Evolutionary conservation across 2,113 vertebrate species (phyloP), one percentile per base, ranked within the genome.

Genomic region (Oryzias melastigma): DNA sequence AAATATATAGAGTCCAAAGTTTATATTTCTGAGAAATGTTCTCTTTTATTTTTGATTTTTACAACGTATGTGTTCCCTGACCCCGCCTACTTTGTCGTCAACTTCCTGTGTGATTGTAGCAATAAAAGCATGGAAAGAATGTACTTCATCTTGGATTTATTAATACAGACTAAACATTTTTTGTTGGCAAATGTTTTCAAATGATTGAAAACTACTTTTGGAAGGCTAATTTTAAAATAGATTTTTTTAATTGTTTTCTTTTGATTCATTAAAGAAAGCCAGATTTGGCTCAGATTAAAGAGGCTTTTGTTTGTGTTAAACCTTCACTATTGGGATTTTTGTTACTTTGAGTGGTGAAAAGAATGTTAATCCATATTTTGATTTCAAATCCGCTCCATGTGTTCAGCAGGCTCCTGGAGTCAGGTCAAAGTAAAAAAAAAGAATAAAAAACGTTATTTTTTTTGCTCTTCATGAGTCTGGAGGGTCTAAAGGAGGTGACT

Each of bases 321-420:
- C 22, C 27, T 40, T 41, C 14, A 49, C 14, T 18, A 22, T 47
- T n/a, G 0, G 18, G 20, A 57, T 58, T 10, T 35, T 14, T 17
- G 18, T 52, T 44, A 14, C 49, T 68, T 49, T 29, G 18, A 20
- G 19, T n/a, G 27, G n/a, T 48, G n/a, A 59, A 47, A 52, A 17
- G n/a, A 6, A 51, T 14, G 7, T 52, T 12, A 41, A 52, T 5
- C 48, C 65, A 68, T 25, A 62, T 68, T 62, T 74, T 59, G 47
- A 54, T 62, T 22, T 50, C 29, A 22, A 75, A 22, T 73, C 6
- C 59, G 71, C 27, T 24, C 52, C 83, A 82, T 80, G 71, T 75
- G 74, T 58, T 73, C 53, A 55, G 67, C 80, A 82, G 77, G 68
- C 80, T 76, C 61, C 27, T 80, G 83, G 80, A 82, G 62, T 29